phyloP scores from a whole-genome alignment of 2,888 invertebrate genomes.

The Aporophyla nigra region DNA sequence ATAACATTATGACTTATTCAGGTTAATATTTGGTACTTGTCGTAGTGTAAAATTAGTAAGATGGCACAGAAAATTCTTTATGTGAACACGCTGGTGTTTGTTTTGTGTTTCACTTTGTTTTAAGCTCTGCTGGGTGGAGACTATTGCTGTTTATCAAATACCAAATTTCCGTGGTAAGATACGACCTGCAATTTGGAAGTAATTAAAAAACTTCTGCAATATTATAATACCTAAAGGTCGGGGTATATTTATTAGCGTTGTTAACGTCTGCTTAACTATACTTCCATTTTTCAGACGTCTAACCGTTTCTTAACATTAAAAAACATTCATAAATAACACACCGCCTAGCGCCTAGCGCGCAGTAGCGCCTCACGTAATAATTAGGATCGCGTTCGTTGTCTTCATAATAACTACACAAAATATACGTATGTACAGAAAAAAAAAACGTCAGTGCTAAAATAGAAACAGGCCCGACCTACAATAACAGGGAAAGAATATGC shows the following conservation, averaged over 20 bases:
- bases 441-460: conserved; percentile 2
- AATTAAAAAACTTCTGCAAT: not conserved
- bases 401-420: conserved; percentile 1
- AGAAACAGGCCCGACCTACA: not conserved
- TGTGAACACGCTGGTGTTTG: no score
- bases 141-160: not conserved
- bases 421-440: not conserved
- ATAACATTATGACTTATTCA: not conserved
- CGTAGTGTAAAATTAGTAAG: not conserved
- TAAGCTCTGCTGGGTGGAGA: not conserved
- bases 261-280: not conserved
- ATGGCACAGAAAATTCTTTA: not conserved
- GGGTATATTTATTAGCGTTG: not conserved
- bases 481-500: no score
- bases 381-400: not conserved
- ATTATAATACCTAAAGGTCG: not conserved
- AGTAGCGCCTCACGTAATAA: not conserved
- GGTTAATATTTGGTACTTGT: not conserved
- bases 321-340: not conserved
- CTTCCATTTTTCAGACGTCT: not conserved
- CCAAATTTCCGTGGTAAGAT: not conserved
- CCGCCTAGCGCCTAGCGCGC: no score
- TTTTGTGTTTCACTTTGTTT: not conserved
- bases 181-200: not conserved
- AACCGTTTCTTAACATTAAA: not conserved